These are phyloP conservation scores for Helarctos malayanus DNA, from an alignment of 2,797 vertebrate genomes.

Conservation along the genomic window DNA sequence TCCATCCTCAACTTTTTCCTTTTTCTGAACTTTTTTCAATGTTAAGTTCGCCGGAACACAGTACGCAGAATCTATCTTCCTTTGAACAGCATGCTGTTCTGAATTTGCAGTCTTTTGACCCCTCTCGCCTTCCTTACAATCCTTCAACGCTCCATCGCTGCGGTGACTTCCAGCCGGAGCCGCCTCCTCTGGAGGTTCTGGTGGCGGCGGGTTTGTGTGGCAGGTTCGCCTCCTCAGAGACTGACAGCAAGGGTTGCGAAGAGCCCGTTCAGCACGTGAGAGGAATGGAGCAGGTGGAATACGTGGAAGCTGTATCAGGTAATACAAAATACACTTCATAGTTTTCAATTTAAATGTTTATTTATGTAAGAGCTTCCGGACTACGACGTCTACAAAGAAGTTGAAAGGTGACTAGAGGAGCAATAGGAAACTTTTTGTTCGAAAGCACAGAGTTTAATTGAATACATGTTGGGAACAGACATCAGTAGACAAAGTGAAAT, in stretches of 20 bases:
- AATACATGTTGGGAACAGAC: background rate
- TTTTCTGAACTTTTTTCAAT: background rate
- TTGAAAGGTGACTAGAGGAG: background rate
- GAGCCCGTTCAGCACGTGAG: background rate
- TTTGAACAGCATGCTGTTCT: slow-evolving; percentile 34
- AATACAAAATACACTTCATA: background rate
- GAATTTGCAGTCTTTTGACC: background rate
- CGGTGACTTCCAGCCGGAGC: background rate
- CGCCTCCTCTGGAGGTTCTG: background rate
- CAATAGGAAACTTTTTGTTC: background rate
- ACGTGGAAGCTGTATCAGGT: background rate
- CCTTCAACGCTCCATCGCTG: background rate
- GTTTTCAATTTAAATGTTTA: background rate
- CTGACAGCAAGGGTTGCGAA: background rate
- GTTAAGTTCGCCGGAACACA: background rate
- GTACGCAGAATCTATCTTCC: background rate
- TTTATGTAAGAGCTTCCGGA: background rate
- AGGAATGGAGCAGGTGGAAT: background rate
- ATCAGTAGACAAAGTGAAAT: background rate
- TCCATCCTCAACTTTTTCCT: background rate
- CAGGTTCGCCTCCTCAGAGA: background rate
- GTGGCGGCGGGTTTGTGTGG: background rate
- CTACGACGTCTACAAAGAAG: background rate
- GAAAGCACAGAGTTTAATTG: background rate
- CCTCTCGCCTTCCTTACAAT: background rate